A percentile compares a stretch with the other conserved stretches of the same genome.
Evolutionary conservation across 53 echinoderm and acorn worm species (phyloP).

Genomic region (Zoroaster sp.): DNA sequence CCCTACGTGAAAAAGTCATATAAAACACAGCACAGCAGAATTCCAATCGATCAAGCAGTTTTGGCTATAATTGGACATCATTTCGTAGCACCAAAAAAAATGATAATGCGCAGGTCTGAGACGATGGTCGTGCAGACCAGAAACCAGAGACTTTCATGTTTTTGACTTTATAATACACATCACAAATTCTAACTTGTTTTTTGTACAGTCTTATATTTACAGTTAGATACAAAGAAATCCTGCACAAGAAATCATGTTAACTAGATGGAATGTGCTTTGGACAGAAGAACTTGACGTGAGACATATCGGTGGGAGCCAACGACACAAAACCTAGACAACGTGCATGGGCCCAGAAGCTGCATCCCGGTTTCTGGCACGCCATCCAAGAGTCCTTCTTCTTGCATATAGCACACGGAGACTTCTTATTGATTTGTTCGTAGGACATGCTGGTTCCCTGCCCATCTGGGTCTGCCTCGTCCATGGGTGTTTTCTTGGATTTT

Average conservation of each 20-base stretch:
- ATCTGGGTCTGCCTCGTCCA: not conserved
- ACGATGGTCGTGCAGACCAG: too few relatives aligned
- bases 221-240: not conserved
- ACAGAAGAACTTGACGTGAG: slow-evolving; percentile 48
- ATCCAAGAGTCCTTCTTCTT: slow-evolving; percentile 25
- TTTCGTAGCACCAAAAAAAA: too few relatives aligned
- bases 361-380: slow-evolving; percentile 41
- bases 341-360: slow-evolving; percentile 40
- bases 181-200: too few relatives aligned
- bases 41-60: too few relatives aligned
- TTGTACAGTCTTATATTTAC: not conserved
- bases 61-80: too few relatives aligned
- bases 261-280: slow-evolving; percentile 45
- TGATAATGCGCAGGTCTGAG: too few relatives aligned
- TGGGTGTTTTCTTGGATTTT: not conserved
- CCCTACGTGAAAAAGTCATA: too few relatives aligned
- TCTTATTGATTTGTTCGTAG: not conserved
- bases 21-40: too few relatives aligned
- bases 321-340: slow-evolving; percentile 35
- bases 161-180: too few relatives aligned
- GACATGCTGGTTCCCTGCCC: not conserved
- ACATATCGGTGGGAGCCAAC: slow-evolving; percentile 31
- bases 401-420: slow-evolving; percentile 29
- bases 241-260: not conserved
- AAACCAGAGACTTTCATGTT: too few relatives aligned